Evolutionary conservation across 2,113 vertebrate species (phyloP).

Genomic region (Chelonoidis abingdonii): DNA sequence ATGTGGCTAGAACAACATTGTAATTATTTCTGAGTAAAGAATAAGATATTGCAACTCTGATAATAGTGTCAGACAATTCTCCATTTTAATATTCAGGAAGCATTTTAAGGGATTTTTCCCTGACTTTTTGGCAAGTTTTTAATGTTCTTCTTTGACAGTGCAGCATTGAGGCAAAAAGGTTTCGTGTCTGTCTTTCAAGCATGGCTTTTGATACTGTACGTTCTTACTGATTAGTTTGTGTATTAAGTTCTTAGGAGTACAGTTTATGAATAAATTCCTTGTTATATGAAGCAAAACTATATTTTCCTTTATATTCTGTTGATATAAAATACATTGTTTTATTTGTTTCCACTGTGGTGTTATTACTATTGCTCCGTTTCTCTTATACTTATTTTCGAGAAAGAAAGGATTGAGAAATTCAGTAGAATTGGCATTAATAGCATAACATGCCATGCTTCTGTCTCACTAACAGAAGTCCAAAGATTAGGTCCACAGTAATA

Average conservation of each 20-base stretch:
- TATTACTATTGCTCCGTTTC: not conserved
- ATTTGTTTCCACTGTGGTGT: not conserved
- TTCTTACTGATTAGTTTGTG: conserved; percentile 23
- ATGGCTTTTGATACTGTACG: conserved; percentile 6
- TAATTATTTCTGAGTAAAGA: rapidly evolving
- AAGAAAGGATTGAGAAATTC: not conserved
- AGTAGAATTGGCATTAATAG: not conserved
- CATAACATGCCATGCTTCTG: not conserved
- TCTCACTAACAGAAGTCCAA: not conserved
- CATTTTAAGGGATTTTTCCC: conserved; percentile 12
- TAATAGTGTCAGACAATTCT: not conserved
- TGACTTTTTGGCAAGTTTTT: conserved; percentile 26
- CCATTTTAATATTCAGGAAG: conserved; percentile 24
- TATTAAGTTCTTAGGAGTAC: not conserved
- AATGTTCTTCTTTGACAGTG: not conserved
- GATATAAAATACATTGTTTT: conserved; percentile 39
- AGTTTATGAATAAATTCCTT: not conserved
- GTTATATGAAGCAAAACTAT: not conserved
- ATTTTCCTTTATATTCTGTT: conserved; percentile 8
- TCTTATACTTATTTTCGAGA: not conserved
- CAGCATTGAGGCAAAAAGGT: not conserved
- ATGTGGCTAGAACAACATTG: not conserved
- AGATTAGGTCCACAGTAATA: not conserved
- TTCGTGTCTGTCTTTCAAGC: conserved; percentile 26
- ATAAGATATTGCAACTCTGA: not conserved